Percentiles rank a stretch among this genome's conserved stretches.
phyloP scores from a whole-genome alignment of 1,140 invertebrate species.

The Oryzaephilus surinamensis region DNA sequence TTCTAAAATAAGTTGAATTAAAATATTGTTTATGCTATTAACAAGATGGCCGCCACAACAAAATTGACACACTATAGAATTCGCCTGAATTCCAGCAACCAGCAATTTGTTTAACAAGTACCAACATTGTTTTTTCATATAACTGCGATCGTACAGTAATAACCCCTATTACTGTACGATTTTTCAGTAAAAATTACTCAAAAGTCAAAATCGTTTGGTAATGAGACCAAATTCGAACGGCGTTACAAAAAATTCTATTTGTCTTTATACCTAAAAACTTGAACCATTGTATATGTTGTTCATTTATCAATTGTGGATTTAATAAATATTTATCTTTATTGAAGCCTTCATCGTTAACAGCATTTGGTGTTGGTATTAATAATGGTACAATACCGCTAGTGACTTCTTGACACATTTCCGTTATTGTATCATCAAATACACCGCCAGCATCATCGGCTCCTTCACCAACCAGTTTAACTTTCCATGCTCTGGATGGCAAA shows the following conservation, averaged over 20 bases:
- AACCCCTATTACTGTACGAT: too few relatives aligned
- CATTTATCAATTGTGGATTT: constrained; percentile 46
- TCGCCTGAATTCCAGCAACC: too few relatives aligned
- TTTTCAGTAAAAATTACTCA: not conserved
- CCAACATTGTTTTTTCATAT: too few relatives aligned
- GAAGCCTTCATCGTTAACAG: constrained; percentile 47
- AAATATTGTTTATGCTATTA: too few relatives aligned
- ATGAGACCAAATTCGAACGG: too few relatives aligned
- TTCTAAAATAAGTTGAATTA: too few relatives aligned
- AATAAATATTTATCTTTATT: constrained; percentile 53
- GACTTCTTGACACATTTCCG: constrained; percentile 56
- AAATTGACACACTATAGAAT: too few relatives aligned
- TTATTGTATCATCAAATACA: constrained; percentile 63
- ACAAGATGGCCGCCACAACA: too few relatives aligned
- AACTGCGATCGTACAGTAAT: too few relatives aligned
- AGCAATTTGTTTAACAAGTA: too few relatives aligned
- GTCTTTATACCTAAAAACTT: constrained; percentile 51
- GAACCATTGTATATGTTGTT: constrained; percentile 46
- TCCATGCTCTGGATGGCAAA: constrained; percentile 56
- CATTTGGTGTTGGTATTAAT: constrained; percentile 47
- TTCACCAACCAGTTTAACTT: constrained; percentile 52
- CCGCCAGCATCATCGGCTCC: constrained; percentile 61
- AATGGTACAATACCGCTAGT: constrained; percentile 40
- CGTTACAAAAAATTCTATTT: too few relatives aligned
- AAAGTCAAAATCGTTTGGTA: constrained; percentile 34